Evolutionary conservation across 2,113 vertebrate genomes (phyloP), one percentile per base, ranked within the genome.

Genomic region (Rhinoptilus africanus): DNA sequence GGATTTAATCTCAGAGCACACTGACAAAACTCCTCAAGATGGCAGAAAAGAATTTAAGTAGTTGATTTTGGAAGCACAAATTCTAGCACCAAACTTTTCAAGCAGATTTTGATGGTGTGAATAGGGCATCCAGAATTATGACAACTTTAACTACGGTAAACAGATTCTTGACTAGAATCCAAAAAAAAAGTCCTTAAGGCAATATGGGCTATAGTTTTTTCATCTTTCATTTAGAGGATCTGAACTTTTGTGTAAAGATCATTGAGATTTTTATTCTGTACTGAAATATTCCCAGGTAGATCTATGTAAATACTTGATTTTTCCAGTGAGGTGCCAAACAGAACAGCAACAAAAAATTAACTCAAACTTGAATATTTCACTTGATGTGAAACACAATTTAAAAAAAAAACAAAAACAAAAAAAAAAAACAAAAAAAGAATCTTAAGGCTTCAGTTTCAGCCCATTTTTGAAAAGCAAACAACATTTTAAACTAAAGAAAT

Each of bases 51-150:
- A 91, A 89, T 75, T 95, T 24, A 74, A 89, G 72, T 34, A 63
- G 76, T 47, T 94, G 87, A 78, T 88, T 96, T 95, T 95, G 60
- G 89, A 95, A 97, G 47, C 35, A 48, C 37, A 89, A 59, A 64
- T 94, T 89, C 67, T 32, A 84, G 28, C 48, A 74, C 10, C 34
- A 3, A 95, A 91, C n/a, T 89, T 84, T 74, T 89, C 83, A 84
- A 87, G 76, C 68, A 91, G 64, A 77, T 92, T 96, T 86, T 96
- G 76, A 96, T 71, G 39, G 94, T 96, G 93, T 91, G 86, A 96
- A 96, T 84, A 96, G 95, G 91, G 89, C 89, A 93, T 47, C 64
- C 92, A 95, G 88, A 96, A 87, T 92, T 93, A 68, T 84, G 80
- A 96, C 93, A 96, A 57, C 43, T 93, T 91, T n/a, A 87, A 63